Evolutionary conservation across 2,888 invertebrate genomes (phyloP), one percentile per base, ranked within the genome.

Genomic region (Geotrupes spiniger): DNA sequence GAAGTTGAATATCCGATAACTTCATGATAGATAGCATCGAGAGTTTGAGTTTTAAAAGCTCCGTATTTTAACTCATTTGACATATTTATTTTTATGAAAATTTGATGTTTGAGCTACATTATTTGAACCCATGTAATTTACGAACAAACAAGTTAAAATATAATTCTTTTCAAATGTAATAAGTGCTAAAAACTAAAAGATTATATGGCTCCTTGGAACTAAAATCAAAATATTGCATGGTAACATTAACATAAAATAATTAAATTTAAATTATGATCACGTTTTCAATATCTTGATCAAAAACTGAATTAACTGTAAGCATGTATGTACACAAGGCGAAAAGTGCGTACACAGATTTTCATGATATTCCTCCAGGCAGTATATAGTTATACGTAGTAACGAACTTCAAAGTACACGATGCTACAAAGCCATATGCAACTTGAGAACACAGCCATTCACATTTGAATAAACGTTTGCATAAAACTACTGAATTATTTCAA

Each of bases 381-480:
- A 15, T 37, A 25, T 44, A 36, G 43, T 37, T 44, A 44, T 37
- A 28, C 28, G 16, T 14, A 37, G 44, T 9, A 28, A 37, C 28
- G 17, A 27, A 44, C 44, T 44, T 44, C 44, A 44, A 44, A 44
- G 44, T 44, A 37, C 15, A 44, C 21, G 44, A 37, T 26, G 21
- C 29, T 28, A 37, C 37, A 44, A 44, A 44, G 44, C 44, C 37
- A 27, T 28, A 16, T 29, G 27, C 15, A 33, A 33, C 33, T 33
- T 33, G 33, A 33, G 11, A 12, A 33, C 33, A 14, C 12, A 12
- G 33, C 14, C 11, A 33, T 33, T 33, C 15, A 15, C 15, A 33
- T 33, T 33, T 10, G 33, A 33, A 33, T 33, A 33, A 33, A 33
- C 33, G 21, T 21, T 21, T 21, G 21, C 21, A 21, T 21, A 21